phyloP scores from a whole-genome alignment of 2,113 vertebrate genomes.

The Aplodontia rufa region DNA sequence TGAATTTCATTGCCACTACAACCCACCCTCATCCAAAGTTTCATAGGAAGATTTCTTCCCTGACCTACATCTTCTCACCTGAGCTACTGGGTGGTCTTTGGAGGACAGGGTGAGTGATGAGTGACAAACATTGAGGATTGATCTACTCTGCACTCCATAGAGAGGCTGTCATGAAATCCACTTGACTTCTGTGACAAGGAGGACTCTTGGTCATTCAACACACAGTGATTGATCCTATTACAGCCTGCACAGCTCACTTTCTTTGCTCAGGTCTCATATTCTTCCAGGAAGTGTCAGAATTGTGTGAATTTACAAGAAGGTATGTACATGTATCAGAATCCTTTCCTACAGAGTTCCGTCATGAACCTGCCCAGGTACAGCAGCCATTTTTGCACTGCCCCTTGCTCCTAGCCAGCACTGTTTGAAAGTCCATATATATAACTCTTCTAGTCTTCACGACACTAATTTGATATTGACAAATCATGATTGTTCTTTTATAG shows the following conservation, averaged over 20 bases:
- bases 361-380: background rate
- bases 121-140: background rate
- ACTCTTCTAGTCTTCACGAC: background rate
- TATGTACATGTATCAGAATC: background rate
- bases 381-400: background rate
- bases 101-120: background rate
- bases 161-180: background rate
- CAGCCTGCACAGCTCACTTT: background rate
- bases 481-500: background rate
- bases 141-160: background rate
- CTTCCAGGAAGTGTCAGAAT: background rate
- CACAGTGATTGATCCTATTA: no score
- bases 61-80: background rate
- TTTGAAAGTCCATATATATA: background rate
- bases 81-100: background rate
- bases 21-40: background rate
- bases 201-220: background rate
- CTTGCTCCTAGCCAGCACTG: background rate
- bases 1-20: no score
- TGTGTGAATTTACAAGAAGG: background rate
- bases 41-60: background rate
- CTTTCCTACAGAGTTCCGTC: background rate
- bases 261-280: no score
- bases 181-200: background rate
- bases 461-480: background rate